Evolutionary conservation across 2,888 invertebrate genomes (phyloP), one percentile per base, ranked within the genome.

Genomic region (Antheraea assamensis): DNA sequence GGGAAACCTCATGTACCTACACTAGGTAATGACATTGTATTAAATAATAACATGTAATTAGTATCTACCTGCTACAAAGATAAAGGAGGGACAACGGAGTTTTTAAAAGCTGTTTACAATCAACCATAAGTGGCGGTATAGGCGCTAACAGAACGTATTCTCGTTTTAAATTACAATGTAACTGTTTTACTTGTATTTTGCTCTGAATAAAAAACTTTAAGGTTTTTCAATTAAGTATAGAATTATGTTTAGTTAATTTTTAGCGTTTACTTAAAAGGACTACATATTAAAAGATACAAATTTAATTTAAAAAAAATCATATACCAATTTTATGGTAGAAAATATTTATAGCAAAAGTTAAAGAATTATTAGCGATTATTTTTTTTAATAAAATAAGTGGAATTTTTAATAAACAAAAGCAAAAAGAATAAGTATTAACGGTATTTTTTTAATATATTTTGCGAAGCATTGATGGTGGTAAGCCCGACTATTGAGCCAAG

Each of bases 41-140:
- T 90, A 90, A 90, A 92, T 92, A 93, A 93, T 93, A 92, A 92
- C 90, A 90, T 92, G 90, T 92, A 93, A 93, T 93, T 93, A 93
- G 89, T 90, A 90, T 87, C 86, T 91, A 90, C 92, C 88, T 88
- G 91, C 88, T 85, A 86, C 90, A 88, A 90, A 92, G 92, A 92
- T 92, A 92, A 91, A 88, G 87, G 83, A 90, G 88, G 88, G 91
- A 90, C 91, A 89, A 88, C 88, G 88, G 82, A 89, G 90, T 92
- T 92, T 91, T 92, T 90, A 91, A 92, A 93, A 90, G 91, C 90
- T 92, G 92, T 92, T 93, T 93, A 92, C 90, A 92, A 88, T 89
- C 90, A 85, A 81, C 88, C 81, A 80, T 91, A 92, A 92, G 92
- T 91, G 91, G 90, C 82, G 80, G 88, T 91, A 92, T 90, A 88